Evolutionary conservation across 1,140 invertebrate species (phyloP).

Genomic region (Coptotermes formosanus): DNA sequence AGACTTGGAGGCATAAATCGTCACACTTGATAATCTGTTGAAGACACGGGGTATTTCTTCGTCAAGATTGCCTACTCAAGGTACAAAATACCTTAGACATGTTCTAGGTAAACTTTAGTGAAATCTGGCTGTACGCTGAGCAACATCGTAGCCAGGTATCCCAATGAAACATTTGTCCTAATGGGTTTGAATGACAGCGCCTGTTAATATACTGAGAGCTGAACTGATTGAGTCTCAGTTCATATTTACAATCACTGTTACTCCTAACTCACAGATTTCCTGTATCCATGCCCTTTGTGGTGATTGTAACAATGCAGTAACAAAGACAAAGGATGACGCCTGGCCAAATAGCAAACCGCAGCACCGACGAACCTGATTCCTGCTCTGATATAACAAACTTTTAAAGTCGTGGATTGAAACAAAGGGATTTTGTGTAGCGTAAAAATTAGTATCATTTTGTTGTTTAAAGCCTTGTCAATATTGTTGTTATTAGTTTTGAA

Average conservation of each 20-base stretch:
- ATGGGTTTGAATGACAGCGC: neutral
- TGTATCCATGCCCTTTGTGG: neutral
- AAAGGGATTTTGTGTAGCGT: neutral
- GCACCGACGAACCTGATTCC: neutral
- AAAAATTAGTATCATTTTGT: neutral
- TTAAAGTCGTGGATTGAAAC: neutral
- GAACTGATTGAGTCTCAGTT: neutral
- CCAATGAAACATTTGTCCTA: neutral
- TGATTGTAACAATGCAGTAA: neutral
- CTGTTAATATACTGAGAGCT: neutral
- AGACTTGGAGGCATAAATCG: too few species aligned
- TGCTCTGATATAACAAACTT: neutral
- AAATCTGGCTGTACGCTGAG: neutral
- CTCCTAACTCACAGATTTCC: neutral
- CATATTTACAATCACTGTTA: neutral
- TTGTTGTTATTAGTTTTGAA: neutral
- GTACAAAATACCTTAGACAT: too few species aligned
- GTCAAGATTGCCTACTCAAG: too few species aligned
- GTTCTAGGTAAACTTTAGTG: neutral
- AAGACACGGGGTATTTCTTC: too few species aligned
- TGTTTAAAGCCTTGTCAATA: neutral
- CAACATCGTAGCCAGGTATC: neutral
- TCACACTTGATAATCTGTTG: too few species aligned
- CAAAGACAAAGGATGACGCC: neutral
- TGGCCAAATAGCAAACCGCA: neutral